A percentile compares a stretch with the other conserved stretches of the same genome.
These are phyloP conservation scores for Thunnus thynnus DNA, from an alignment of 2,113 vertebrate genomes.

Conservation along the genomic window DNA sequence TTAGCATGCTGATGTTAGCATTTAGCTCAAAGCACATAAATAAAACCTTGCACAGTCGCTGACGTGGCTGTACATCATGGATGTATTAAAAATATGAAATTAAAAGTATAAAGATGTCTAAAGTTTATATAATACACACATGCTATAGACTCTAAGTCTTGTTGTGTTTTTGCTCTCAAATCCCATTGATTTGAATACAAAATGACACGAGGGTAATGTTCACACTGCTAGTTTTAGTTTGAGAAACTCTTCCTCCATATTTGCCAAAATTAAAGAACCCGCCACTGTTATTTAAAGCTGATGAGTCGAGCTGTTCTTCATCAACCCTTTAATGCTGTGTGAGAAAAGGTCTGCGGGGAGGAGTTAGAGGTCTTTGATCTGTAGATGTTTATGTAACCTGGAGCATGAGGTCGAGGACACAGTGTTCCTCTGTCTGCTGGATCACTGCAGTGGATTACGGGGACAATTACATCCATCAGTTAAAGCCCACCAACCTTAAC, in stretches of 20 bases:
- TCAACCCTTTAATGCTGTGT: constrained; percentile 27
- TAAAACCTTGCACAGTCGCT: too few species aligned
- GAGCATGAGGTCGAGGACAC: constrained; percentile 33
- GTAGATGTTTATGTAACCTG: constrained; percentile 45
- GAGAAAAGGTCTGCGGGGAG: constrained; percentile 26
- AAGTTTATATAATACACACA: too few species aligned
- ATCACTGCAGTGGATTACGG: constrained; percentile 43
- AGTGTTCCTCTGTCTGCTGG: constrained; percentile 42
- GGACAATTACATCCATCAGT: constrained; percentile 28
- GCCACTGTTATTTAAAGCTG: not conserved
- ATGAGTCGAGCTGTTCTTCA: constrained; percentile 5
- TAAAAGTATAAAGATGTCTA: too few species aligned
- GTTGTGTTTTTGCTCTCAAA: not conserved
- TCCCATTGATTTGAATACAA: too few species aligned
- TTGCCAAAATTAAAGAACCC: not conserved
- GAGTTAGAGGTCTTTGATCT: constrained; percentile 33
- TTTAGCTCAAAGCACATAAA: too few species aligned
- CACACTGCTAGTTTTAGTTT: not conserved
- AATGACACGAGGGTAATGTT: not conserved
- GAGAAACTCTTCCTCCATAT: not conserved
- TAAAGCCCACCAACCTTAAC: constrained; percentile 17
- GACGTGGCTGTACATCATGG: too few species aligned
- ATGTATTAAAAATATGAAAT: too few species aligned
- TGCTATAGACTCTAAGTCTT: too few species aligned
- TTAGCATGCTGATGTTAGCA: not conserved